phyloP scores from a whole-genome alignment of 2,888 invertebrate species.

The Caenorhabditis sinica region DNA sequence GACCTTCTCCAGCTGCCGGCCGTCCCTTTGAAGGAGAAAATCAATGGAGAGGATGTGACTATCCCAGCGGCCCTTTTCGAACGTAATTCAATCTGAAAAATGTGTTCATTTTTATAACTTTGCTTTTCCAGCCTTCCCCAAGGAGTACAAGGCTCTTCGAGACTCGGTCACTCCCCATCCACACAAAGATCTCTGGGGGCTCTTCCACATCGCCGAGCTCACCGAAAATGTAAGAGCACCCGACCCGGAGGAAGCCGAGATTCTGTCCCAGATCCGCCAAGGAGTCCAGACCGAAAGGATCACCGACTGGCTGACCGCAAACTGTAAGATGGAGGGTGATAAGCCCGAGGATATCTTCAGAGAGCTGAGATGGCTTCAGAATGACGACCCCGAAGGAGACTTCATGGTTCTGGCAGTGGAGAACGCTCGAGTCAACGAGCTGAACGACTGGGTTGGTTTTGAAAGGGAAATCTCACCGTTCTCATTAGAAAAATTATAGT shows the following conservation, averaged over 20 bases:
- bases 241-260: too few relatives aligned
- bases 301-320: not conserved
- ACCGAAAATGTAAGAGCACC: not conserved
- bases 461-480: not conserved
- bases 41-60: not conserved
- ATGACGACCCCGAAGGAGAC: not conserved
- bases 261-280: too few relatives aligned
- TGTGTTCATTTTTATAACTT: too few relatives aligned
- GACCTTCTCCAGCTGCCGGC: conserved; percentile 3
- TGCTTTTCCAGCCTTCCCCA: too few relatives aligned
- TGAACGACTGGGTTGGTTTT: conserved; percentile 10
- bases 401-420: not conserved
- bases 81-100: not conserved
- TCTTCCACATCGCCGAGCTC: not conserved
- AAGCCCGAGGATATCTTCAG: not conserved
- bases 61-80: not conserved
- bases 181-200: not conserved
- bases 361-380: not conserved
- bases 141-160: too few relatives aligned
- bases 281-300: too few relatives aligned
- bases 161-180: not conserved
- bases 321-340: not conserved
- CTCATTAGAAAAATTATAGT: too few relatives aligned
- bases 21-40: not conserved
- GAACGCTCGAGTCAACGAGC: not conserved